Evolutionary conservation across 2,797 vertebrate species (phyloP), one percentile per base, ranked within the genome.

Genomic region (Crocodylus rhombifer): DNA sequence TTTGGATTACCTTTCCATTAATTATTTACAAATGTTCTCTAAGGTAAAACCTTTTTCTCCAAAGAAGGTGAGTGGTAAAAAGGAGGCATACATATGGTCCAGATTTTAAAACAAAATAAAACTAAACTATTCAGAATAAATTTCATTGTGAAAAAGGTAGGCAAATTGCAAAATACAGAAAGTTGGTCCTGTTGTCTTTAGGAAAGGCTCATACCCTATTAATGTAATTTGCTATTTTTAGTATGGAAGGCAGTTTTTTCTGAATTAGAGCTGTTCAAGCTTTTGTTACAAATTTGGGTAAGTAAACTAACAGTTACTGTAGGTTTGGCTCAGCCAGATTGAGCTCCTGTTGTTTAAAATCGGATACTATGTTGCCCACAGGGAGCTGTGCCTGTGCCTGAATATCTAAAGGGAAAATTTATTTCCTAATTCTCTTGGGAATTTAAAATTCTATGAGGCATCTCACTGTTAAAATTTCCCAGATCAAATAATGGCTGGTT

Each of bases 231-330:
- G 30, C 1, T 89, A 21, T 81, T 90, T 86, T 77, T 0, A 18
- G 58, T 75, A 1, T 89, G 84, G 87, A 74, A 56, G 6, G 12
- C 3, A 7, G 7, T 0, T 0, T 14, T 42, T 85, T 86, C 84
- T 36, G 14, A 55, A 14, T 17, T 30, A 83, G 4, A 1, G 11
- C 33, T 61, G 8, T 5, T 28, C 64, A 28, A 69, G 2, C 28
- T 74, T 88, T 92, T 18, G 17, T 80, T 13, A 3, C 4, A 28
- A 2, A 9, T 25, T 36, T 16, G 5, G 6, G 11, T 57, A 62
- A 58, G 1, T 33, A 7, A 0, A 0, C 1, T 73, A 23, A 57
- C 36, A 51, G 26, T 14, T 8, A 14, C 14, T 25, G 15, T 73
- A 14, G 10, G 23, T 26, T 73, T 73, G 21, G 15, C 16, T 51